Conservation (phyloP, 2,113 vertebrate species). For the Catagonus wagneri region DNA sequence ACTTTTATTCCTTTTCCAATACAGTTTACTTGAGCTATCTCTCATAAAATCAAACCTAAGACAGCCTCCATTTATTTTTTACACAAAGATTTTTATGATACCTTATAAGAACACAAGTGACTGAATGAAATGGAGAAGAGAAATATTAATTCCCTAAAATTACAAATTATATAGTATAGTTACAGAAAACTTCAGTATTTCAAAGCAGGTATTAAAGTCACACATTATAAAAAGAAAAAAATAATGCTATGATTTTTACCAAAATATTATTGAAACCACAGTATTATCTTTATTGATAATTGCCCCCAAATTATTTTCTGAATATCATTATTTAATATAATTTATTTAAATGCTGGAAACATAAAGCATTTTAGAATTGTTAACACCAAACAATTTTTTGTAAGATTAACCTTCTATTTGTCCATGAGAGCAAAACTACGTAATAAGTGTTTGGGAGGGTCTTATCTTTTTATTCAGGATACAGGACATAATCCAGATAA, state of each 20-base stretch:
- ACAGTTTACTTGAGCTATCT: background rate
- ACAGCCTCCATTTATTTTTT: background rate
- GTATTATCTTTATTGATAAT: background rate
- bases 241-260: background rate
- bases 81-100: background rate
- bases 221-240: background rate
- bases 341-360: background rate
- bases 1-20: background rate
- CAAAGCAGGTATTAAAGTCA: background rate
- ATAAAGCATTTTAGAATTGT: background rate
- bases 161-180: background rate
- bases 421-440: background rate
- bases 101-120: background rate
- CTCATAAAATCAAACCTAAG: background rate
- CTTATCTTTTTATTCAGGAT: background rate
- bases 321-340: background rate
- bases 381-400: background rate
- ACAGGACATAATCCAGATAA: background rate
- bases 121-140: background rate
- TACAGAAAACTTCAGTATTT: background rate
- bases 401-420: background rate
- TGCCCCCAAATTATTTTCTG: background rate
- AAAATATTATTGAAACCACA: background rate
- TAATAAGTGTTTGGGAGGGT: background rate
- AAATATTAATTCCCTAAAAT: background rate